phyloP scores from a whole-genome alignment of 2,113 vertebrate species.

The Sylvicapra grimmia region DNA sequence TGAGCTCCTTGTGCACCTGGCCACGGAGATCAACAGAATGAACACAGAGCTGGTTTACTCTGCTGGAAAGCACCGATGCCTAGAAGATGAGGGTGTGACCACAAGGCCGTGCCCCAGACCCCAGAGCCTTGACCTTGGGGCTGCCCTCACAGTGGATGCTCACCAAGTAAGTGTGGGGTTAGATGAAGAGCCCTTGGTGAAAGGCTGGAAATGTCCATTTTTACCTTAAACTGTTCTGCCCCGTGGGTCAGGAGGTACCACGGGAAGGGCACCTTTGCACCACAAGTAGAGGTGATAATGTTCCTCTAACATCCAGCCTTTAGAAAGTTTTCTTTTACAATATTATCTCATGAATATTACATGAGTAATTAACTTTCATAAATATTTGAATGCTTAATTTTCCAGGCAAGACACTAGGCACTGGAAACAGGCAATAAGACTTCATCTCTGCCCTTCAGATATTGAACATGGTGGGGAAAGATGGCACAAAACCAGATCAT shows the following conservation, averaged over 20 bases:
- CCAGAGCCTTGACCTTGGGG: conserved; percentile 8
- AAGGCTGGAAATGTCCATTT: not conserved
- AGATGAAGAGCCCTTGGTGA: not conserved
- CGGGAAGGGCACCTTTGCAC: not conserved
- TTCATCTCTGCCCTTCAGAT: not conserved
- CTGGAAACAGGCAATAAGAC: not conserved
- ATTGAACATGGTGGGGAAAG: not conserved
- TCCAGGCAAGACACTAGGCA: not conserved
- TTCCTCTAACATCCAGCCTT: not conserved
- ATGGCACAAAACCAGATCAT: not conserved
- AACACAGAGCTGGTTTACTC: conserved; percentile 57
- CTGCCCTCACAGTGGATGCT: not conserved
- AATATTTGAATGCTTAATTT: not conserved
- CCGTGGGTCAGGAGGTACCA: not conserved
- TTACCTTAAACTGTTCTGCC: not conserved
- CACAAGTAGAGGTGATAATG: not conserved
- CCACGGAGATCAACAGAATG: conserved; percentile 53
- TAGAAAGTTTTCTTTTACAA: not conserved
- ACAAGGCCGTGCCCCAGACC: not conserved
- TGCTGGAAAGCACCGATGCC: conserved; percentile 66
- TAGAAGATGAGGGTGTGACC: conserved; percentile 54
- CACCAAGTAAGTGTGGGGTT: conserved; percentile 36
- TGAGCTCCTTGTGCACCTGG: conserved; percentile 40
- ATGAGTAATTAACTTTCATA: not conserved
- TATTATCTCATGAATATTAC: not conserved